Percentiles rank a stretch among this genome's conserved stretches.
Conservation (phyloP, 2,113 vertebrate genomes). For the Eupsittula cactorum region DNA sequence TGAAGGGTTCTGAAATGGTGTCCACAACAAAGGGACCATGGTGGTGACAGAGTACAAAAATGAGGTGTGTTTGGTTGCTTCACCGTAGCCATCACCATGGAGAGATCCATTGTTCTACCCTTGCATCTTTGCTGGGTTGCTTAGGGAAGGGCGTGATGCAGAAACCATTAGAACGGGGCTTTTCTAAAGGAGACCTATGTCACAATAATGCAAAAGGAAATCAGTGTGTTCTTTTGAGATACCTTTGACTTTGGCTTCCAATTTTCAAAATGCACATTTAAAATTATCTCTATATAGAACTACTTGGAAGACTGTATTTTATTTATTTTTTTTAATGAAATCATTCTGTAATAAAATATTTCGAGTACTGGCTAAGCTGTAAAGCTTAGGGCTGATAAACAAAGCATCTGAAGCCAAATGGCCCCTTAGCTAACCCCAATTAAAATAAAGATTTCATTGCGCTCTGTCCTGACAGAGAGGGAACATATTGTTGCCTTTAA, state of each 20-base stretch:
- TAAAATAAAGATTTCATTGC: conserved; percentile 83
- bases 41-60: background rate
- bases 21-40: background rate
- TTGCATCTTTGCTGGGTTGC: background rate
- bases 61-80: background rate
- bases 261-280: conserved; percentile 34
- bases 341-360: conserved; percentile 74
- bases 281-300: conserved; percentile 10
- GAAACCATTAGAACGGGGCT: background rate
- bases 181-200: background rate
- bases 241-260: conserved; percentile 1
- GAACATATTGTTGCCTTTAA: conserved; percentile 87
- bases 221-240: background rate
- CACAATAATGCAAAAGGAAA: background rate
- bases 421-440: conserved; percentile 82
- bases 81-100: background rate
- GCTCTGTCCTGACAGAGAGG: conserved; percentile 80
- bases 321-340: conserved; percentile 45
- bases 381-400: conserved; percentile 80
- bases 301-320: conserved; percentile 13
- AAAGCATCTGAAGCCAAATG: conserved; percentile 81
- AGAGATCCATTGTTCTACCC: background rate
- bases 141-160: background rate
- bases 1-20: background rate
- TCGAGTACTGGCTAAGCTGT: conserved; percentile 75